Base-by-base conservation (phyloP, 1,140 invertebrate genomes). In the Brachionus paranguensis region DNA sequence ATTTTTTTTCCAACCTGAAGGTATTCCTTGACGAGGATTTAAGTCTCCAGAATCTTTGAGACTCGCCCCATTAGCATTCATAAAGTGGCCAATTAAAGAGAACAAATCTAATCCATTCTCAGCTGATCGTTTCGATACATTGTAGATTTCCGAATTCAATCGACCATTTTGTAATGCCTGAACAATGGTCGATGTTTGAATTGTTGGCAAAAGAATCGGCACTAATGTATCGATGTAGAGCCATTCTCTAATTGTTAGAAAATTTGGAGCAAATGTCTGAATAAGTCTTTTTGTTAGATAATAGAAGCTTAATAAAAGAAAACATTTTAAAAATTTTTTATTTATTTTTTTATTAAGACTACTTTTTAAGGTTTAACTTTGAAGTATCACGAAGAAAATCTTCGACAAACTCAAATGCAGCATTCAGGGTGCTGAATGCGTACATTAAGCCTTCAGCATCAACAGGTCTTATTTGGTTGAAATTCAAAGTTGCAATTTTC, bases 361-460 rank as follows among this genome's bases (percentile, higher is more conserved):
- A 81, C 50, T 81, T 64, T 24, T 60, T 68, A 11, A 81, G 37
- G 45, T 81, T 81, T 20, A 81, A 17, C 64, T 81, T 81, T 10
- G 78, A 43, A 24, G 78, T 60, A 14, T 81, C 78, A 7, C 24
- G 20, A 7, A 81, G 41, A 64, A 64, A 45, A 41, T 81, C 41
- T 20, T 68, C 64, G 7, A 81, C 37, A 81, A 81, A 81, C n/a
- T 20, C 24, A 47, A 81, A 37, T 14, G 17, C 53, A 10, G 78
- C 64, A 37, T 81, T 81, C 3, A 81, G 17, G n/a, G 78, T 81
- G 20, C 64, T 81, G 20, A 81, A 81, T 20, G 37, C 78, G n/a
- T 64, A 43, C 43, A 81, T 20, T 17, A 81, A 29, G 6, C 41
- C 24, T 37, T 81, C 53, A n/a, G 78, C 53, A 45, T 81, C 78